Conservation (phyloP, 2,888 invertebrate species). For the Arctia plantaginis region DNA sequence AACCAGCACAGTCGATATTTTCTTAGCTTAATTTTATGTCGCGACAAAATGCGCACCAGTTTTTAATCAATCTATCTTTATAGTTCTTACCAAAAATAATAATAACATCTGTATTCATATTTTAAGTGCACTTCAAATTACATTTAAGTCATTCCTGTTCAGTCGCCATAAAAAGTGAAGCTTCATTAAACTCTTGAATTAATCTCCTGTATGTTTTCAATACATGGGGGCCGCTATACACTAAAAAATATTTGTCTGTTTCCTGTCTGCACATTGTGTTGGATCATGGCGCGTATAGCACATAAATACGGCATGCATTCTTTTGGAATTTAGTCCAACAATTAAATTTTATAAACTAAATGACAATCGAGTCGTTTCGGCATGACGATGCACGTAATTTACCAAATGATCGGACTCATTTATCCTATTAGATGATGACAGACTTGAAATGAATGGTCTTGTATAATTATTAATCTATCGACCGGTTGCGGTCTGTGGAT, state of each 20-base stretch:
- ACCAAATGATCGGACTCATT: conserved; percentile 60
- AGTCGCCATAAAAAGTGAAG: conserved; percentile 32
- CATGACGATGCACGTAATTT: conserved; percentile 44
- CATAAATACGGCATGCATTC: conserved; percentile 5
- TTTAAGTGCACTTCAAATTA: conserved; percentile 28
- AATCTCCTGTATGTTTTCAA: conserved; percentile 42
- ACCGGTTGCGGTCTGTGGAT: conserved; percentile 49
- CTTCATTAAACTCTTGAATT: conserved; percentile 43
- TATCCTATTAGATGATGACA: conserved; percentile 49
- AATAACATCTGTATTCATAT: conserved; percentile 20
- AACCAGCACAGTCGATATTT: conserved; percentile 40
- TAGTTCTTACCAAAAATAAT: conserved; percentile 14
- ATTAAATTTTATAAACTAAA: conserved; percentile 16
- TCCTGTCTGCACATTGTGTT: conserved; percentile 46
- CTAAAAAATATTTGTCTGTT: conserved; percentile 44
- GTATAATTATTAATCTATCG: conserved; percentile 56
- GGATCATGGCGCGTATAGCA: conserved; percentile 23
- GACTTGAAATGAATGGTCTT: conserved; percentile 52
- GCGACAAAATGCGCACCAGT: conserved; percentile 27
- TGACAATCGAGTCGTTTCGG: conserved; percentile 15
- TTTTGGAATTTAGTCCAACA: conserved; percentile 22
- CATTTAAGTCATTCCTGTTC: conserved; percentile 24
- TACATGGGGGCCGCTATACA: conserved; percentile 35
- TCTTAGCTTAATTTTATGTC: conserved; percentile 29
- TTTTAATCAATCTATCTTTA: conserved; percentile 17